These are phyloP conservation scores for Sebastes jordani DNA, from an alignment of 2,797 vertebrate species.

Conservation along the genomic window DNA sequence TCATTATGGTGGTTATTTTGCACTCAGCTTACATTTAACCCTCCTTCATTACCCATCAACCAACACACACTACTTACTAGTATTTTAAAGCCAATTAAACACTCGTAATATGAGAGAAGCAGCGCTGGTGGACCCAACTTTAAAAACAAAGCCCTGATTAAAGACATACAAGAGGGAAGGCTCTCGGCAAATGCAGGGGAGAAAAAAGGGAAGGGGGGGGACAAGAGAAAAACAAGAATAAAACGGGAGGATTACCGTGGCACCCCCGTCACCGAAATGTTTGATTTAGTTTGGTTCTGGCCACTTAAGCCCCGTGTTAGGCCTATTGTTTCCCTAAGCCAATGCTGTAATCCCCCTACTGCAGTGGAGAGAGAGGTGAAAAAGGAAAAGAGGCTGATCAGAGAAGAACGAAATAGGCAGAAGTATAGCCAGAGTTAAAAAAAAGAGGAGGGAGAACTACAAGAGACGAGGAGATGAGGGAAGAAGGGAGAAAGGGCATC, in stretches of 20 bases:
- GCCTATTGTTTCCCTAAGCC: constrained; percentile 65
- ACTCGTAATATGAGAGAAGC: constrained; percentile 13
- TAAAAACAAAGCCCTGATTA: constrained; percentile 48
- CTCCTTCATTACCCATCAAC: constrained; percentile 41
- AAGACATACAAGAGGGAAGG: constrained; percentile 33
- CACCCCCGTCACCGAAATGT: constrained; percentile 55
- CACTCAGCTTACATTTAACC: constrained; percentile 22
- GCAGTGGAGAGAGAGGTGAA: constrained; percentile 30
- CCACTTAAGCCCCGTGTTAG: constrained; percentile 62
- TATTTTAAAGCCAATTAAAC: constrained; percentile 60
- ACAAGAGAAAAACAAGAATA: constrained; percentile 33
- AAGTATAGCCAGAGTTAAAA: constrained; percentile 1
- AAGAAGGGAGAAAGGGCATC: constrained; percentile 36
- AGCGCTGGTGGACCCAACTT: constrained; percentile 28
- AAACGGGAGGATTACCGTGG: constrained; percentile 51
- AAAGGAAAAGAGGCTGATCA: constrained; percentile 6
- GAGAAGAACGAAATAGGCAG: neutral
- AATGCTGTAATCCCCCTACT: constrained; percentile 45
- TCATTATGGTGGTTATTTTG: constrained; percentile 12
- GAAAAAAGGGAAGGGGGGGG: neutral
- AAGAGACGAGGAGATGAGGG: neutral
- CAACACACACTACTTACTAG: constrained; percentile 33
- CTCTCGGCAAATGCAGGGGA: constrained; percentile 22
- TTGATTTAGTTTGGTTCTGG: constrained; percentile 70
- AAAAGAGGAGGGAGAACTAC: neutral